Evolutionary conservation across 2,113 vertebrate species (phyloP).

Genomic region (Campylorhamphus procurvoides): DNA sequence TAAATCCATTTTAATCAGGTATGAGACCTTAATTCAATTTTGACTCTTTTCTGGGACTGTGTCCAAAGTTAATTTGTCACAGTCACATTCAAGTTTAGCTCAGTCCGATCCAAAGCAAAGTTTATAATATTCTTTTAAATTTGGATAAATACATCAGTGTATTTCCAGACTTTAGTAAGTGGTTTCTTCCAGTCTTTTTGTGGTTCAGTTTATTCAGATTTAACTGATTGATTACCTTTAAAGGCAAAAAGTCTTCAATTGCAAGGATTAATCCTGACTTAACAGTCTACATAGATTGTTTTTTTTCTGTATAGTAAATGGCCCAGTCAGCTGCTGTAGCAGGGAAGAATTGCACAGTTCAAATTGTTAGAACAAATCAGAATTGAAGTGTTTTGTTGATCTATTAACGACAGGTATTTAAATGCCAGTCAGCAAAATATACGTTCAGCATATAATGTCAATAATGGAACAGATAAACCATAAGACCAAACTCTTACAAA

Average conservation of each 20-base stretch:
- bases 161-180: not conserved
- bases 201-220: not conserved
- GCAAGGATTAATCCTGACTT: not conserved
- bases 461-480: not conserved
- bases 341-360: not conserved
- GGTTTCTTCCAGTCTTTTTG: not conserved
- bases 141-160: not conserved
- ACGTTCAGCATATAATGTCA: not conserved
- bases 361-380: not conserved
- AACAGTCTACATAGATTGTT: not conserved
- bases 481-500: not conserved
- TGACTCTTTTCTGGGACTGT: slow-evolving; percentile 10
- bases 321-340: not conserved
- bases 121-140: slow-evolving; percentile 24
- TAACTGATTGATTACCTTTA: not conserved
- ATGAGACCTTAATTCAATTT: slow-evolving; percentile 39
- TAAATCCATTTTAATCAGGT: slow-evolving; percentile 49
- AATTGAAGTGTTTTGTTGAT: not conserved
- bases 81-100: not conserved
- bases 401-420: not conserved
- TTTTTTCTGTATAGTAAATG: not conserved
- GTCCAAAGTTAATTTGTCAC: slow-evolving; percentile 41
- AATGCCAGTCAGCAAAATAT: not conserved
- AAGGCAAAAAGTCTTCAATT: not conserved
- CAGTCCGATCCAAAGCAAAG: not conserved